Evolutionary conservation across 2,888 invertebrate species (phyloP), one percentile per base, ranked within the genome.

Genomic region (Apamea anceps): DNA sequence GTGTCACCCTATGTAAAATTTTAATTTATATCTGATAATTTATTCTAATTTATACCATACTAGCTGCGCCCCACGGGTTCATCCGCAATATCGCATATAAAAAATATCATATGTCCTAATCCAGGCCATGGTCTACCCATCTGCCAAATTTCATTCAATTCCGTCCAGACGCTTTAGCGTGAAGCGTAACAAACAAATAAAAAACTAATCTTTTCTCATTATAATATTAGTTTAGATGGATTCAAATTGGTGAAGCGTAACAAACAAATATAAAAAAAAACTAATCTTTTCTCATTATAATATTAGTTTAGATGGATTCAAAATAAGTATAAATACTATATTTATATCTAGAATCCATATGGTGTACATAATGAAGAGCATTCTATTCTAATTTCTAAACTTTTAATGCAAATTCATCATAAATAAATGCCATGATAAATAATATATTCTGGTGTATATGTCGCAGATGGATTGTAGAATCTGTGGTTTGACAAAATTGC

Each of bases 381-480:
- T 63, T 63, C 21, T 37, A 21, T 37, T 21, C 21, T 10, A 37
- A 65, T 4, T 37, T 21, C 12, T 32, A 21, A 37, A 28, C 0
- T 15, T 6, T 13, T 21, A 4, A 68, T 45, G 37, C n/a, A 25
- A 62, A 62, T n/a, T 68, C 12, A 66, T 66, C 13, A 12, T 48
- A 18, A n/a, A 65, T 62, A 54, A 60, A 67, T 62, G 8, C 10
- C 45, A 18, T 28, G 0, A n/a, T 5, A 21, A 62, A 71, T 37
- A 48, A 71, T 70, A 28, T 71, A 72, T 77, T 70, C n/a, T 32
- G 54, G 10, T 72, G 15, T 79, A 18, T 10, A 57, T 57, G 48
- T 48, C 13, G 48, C 15, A 48, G 48, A 48, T 48, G 15, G 15
- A 13, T 15, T 48, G 48, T 48, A 48, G 15, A 15, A 48, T 48